These are phyloP conservation scores for Stenurella melanura DNA, from an alignment of 2,888 invertebrate genomes.

Conservation along the genomic window DNA sequence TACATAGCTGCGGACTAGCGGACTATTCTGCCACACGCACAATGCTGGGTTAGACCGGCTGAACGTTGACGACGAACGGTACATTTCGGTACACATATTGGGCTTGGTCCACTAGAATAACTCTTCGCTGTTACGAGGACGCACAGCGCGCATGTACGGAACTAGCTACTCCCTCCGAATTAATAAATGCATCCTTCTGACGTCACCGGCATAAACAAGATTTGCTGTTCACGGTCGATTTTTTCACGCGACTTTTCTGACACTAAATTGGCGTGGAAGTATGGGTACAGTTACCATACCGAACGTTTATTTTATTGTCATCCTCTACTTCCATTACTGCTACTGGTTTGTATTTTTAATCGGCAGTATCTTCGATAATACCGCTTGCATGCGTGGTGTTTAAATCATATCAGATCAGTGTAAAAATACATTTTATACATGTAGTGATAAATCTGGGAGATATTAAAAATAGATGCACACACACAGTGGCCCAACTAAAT, in stretches of 20 bases:
- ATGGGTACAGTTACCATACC: conserved; percentile 7
- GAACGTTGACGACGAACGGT: background rate
- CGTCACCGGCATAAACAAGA: conserved; percentile 63
- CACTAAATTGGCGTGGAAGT: conserved; percentile 35
- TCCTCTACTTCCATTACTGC: too few relatives aligned
- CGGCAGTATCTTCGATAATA: background rate
- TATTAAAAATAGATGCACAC: background rate
- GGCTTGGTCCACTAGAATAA: conserved; percentile 38
- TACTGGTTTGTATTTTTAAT: background rate
- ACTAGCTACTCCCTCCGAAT: conserved; percentile 54
- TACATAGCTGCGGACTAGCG: conserved; percentile 22
- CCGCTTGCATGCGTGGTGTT: background rate
- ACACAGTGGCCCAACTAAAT: too few relatives aligned
- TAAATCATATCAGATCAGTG: background rate
- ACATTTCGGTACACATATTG: background rate
- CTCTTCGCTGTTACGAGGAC: conserved; percentile 27
- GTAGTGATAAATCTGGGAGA: background rate
- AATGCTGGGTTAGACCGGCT: conserved; percentile 39
- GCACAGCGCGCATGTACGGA: conserved; percentile 67
- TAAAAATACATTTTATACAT: background rate
- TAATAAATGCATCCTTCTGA: conserved; percentile 69
- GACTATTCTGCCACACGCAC: conserved; percentile 45
- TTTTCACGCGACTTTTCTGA: conserved; percentile 52
- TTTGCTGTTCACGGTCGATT: conserved; percentile 58
- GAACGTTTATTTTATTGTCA: conserved; percentile 37